Base-by-base conservation (phyloP, 2,888 invertebrate species). In the Drosophila sordidula region DNA sequence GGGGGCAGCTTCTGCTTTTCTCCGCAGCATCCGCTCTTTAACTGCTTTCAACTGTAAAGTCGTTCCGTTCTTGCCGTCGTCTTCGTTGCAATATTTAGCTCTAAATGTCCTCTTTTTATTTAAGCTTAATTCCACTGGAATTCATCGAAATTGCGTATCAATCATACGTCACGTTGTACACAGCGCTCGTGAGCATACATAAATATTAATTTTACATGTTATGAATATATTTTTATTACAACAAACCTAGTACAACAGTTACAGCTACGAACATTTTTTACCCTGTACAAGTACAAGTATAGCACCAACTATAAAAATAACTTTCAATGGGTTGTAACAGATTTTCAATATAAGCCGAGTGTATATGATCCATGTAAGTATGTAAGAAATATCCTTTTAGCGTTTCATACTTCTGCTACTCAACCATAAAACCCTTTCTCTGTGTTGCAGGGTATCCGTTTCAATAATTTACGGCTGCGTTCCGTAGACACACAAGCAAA, bases 151-250 rank as follows among this genome's bases (percentile, higher is more conserved):
- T 55, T 46, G 54, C 58, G 42, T 71, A 81, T 81, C 82, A 85
- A 81, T 81, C 85, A 81, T 77, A 66, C 77, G 80, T 51, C 79
- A 81, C 70, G 81, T 59, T 70, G 64, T 58, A 42, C 22, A n/a
- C 42, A 8, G n/a, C 25, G 46, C 32, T n/a, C 45, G 45, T 63
- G 41, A 18, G 34, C 47, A 39, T 52, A n/a, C 36, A 49, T 61
- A 39, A 14, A 29, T 59, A 51, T 51, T 9, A 57, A 64, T 64
- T 52, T 12, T 44, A 41, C 39, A 50, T 46, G 38, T 34, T 18
- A 51, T 34, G 42, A 38, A 32, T 63, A 63, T 47, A 38, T 56
- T 38, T 65, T 44, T 25, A 26, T 25, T 12, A 38, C 52, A 41
- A 52, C 9, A 22, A 39, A 12, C 22, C 6, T n/a, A 8, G n/a